Conservation (phyloP, 2,113 vertebrate species). For the Sinocyclocheilus anshuiensis region DNA sequence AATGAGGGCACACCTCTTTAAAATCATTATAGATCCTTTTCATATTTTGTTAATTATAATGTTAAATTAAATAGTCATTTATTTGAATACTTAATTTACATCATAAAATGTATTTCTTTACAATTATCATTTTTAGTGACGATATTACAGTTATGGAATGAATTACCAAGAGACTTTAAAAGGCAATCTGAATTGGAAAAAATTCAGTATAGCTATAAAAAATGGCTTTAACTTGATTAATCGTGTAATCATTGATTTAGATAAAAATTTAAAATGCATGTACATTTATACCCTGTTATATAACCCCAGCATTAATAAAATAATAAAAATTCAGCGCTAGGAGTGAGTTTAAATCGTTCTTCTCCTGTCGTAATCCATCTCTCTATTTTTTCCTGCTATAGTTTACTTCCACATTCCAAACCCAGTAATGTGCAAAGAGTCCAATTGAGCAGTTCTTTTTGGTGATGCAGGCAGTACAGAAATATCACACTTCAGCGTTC, state of each 20-base stretch:
- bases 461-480: not conserved
- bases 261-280: not conserved
- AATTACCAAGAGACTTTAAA: no score
- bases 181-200: no score
- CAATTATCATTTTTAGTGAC: no score
- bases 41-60: no score
- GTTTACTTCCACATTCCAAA: not conserved
- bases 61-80: no score
- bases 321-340: not conserved
- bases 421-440: not conserved
- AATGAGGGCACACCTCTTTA: no score
- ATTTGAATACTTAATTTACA: no score
- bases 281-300: not conserved
- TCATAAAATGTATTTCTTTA: no score
- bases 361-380: not conserved
- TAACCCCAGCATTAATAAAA: not conserved
- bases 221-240: no score
- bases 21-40: no score
- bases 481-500: not conserved
- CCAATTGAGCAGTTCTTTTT: not conserved
- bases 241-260: not conserved
- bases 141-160: no score
- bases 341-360: not conserved
- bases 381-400: not conserved
- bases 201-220: no score